Evolutionary conservation across 2,888 invertebrate species (phyloP), one percentile per base, ranked within the genome.

Genomic region (Protophormia terraenovae): DNA sequence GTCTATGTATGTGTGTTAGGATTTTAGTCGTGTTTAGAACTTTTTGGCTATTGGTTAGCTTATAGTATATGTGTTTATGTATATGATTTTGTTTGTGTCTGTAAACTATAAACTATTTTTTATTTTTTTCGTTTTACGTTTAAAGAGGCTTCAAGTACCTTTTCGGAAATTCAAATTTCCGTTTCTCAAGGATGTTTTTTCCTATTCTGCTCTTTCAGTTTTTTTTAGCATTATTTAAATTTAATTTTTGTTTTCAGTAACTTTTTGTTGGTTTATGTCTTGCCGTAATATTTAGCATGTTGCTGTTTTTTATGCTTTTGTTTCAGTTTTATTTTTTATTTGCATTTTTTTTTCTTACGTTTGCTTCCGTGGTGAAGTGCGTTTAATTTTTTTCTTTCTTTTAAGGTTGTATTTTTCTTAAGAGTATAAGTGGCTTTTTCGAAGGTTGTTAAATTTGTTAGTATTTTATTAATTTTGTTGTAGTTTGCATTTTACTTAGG

Each of bases 91-190:
- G 81, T 41, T 45, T 72, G 58, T 85, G 64, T 77, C 29, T 76
- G 62, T 16, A 50, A 76, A 78, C 82, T 75, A 83, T 64, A 69
- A 79, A 84, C 84, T 78, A 84, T 78, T 80, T 45, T 12, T 24
- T n/a, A 19, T 45, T 32, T 41, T 7, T 67, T 71, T 75, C 27
- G 60, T 75, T 77, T 35, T 53, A 71, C 67, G 53, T 66, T 85
- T 55, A 62, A 77, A 80, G 71, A 80, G 80, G 77, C 84, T 87
- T 85, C 85, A 87, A 91, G 91, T 91, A 89, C 88, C 91, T 91
- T 91, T 91, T 91, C 91, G 91, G 91, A 91, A 91, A 91, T 91
- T 91, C 91, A 91, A 91, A 91, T 91, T 91, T 91, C 91, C 91
- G 91, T 89, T 91, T 86, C 81, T 83, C 89, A 90, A 91, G 89